phyloP scores from a whole-genome alignment of 2,888 invertebrate genomes.

The Eupithecia tripunctaria region DNA sequence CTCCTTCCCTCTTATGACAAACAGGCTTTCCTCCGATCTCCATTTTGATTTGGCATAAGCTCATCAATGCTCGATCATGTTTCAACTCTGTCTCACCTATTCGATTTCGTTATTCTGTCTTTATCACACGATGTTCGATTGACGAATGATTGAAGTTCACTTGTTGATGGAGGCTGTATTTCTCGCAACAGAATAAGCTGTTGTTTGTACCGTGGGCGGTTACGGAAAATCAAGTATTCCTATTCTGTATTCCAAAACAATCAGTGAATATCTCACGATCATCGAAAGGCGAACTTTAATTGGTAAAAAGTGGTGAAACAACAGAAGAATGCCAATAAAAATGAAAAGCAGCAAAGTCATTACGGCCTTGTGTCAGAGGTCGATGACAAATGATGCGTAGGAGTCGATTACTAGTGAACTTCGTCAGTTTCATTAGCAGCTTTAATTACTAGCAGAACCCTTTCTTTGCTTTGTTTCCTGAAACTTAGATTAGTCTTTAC shows the following conservation, averaged over 20 bases:
- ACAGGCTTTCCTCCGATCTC: constrained; percentile 54
- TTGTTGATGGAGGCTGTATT: constrained; percentile 70
- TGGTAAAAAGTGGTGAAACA: background rate
- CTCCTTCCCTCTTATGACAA: constrained; percentile 62
- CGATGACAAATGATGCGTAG: constrained; percentile 81
- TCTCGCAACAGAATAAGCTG: constrained; percentile 45
- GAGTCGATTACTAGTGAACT: constrained; percentile 73
- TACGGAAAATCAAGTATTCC: constrained; percentile 42
- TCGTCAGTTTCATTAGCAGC: constrained; percentile 74
- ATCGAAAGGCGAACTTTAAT: background rate
- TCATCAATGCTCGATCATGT: constrained; percentile 63
- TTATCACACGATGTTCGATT: constrained; percentile 69
- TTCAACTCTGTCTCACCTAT: constrained; percentile 63
- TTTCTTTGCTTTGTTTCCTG: constrained; percentile 58
- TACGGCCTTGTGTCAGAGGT: constrained; percentile 71
- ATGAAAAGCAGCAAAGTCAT: constrained; percentile 59
- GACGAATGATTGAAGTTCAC: constrained; percentile 77
- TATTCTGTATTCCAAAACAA: background rate
- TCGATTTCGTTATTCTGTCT: constrained; percentile 63
- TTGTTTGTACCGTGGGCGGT: constrained; percentile 50
- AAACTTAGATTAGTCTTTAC: constrained; percentile 23
- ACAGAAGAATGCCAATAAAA: constrained; percentile 52
- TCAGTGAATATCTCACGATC: background rate
- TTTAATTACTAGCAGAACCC: constrained; percentile 71
- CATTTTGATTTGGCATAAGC: constrained; percentile 69